phyloP scores from a whole-genome alignment of 1,140 invertebrate species.

The Hylyphantes graminicola region DNA sequence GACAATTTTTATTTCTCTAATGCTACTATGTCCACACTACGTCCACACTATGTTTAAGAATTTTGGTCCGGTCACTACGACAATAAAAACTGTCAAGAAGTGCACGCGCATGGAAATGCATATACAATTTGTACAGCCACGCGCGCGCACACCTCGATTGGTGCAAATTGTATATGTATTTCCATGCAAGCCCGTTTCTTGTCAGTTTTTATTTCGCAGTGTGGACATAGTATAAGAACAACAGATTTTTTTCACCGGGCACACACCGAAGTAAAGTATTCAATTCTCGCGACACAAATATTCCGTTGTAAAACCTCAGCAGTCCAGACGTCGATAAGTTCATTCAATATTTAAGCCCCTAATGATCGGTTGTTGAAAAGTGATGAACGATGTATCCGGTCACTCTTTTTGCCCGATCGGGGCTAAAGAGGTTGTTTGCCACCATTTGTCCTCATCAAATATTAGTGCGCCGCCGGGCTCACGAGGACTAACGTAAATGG shows the following conservation, averaged over 20 bases:
- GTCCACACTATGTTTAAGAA: too few species aligned
- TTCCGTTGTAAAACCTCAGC: slow-evolving; percentile 4
- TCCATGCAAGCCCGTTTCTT: too few species aligned
- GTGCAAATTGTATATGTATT: too few species aligned
- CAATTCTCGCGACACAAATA: neutral
- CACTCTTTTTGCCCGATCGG: slow-evolving; percentile 23
- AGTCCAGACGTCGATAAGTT: slow-evolving; percentile 22
- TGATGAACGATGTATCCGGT: slow-evolving; percentile 43
- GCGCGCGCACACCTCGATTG: too few species aligned
- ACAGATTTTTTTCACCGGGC: neutral
- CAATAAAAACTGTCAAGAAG: too few species aligned
- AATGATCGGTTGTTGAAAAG: slow-evolving; percentile 57
- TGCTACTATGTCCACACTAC: too few species aligned
- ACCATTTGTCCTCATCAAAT: slow-evolving; percentile 54
- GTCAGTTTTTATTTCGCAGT: too few species aligned
- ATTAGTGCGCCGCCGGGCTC: slow-evolving; percentile 19
- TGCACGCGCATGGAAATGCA: too few species aligned
- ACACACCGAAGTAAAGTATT: neutral
- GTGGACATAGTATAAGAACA: neutral
- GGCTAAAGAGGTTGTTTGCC: slow-evolving; percentile 34
- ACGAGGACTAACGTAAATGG: neutral
- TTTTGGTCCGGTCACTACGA: too few species aligned
- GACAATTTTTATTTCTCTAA: too few species aligned
- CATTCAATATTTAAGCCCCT: slow-evolving; percentile 46
- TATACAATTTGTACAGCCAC: too few species aligned